phyloP scores from a whole-genome alignment of 2,113 vertebrate species.

The Limanda limanda region DNA sequence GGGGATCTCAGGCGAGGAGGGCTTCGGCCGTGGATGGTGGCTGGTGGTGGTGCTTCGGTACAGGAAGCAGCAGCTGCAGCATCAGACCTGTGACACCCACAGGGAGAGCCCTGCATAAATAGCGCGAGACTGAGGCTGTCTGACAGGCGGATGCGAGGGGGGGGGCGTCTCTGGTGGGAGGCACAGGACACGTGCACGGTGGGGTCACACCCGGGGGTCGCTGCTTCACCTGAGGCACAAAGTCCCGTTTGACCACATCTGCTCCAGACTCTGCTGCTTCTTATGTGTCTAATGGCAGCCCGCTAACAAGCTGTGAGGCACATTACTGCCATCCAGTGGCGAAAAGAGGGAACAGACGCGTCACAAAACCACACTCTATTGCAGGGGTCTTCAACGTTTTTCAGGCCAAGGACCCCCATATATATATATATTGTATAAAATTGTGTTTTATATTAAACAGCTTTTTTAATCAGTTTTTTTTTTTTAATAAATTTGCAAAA shows the following conservation, averaged over 20 bases:
- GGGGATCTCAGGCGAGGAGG: constrained; percentile 24
- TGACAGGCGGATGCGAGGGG: constrained; percentile 21
- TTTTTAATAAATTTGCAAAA: too few species aligned
- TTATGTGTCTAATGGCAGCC: constrained; percentile 26
- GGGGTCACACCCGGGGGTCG: neutral
- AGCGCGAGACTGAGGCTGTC: constrained; percentile 52
- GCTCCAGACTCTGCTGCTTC: constrained; percentile 5
- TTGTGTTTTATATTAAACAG: too few species aligned
- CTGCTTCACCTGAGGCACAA: neutral
- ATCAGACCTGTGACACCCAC: constrained; percentile 65
- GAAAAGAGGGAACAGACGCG: neutral
- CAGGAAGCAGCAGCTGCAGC: constrained; percentile 77
- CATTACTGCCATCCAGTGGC: constrained; percentile 45
- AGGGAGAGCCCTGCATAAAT: constrained; percentile 50
- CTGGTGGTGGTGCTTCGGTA: constrained; percentile 48
- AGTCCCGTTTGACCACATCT: constrained; percentile 5
- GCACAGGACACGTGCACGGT: neutral
- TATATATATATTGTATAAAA: too few species aligned
- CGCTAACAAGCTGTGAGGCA: neutral
- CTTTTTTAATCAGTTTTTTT: too few species aligned
- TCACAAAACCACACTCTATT: neutral
- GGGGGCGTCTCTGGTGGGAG: neutral
- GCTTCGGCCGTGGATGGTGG: constrained; percentile 26
- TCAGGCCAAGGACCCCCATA: too few species aligned
- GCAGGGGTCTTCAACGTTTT: too few species aligned